Evolutionary conservation across 2,113 vertebrate genomes (phyloP), one percentile per base, ranked within the genome.

Genomic region (Scomber scombrus): DNA sequence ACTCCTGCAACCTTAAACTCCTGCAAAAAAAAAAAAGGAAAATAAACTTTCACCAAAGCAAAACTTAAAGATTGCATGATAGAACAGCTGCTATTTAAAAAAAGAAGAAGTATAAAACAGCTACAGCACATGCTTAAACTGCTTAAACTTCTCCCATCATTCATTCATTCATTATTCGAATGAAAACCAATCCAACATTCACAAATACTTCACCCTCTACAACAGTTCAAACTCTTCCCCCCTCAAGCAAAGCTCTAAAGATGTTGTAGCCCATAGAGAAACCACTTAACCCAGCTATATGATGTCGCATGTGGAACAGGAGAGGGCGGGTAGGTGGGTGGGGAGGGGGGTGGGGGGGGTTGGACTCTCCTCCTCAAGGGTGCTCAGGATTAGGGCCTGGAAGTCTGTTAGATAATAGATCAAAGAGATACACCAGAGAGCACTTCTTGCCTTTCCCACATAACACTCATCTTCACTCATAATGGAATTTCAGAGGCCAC

Each of bases 391-490:
- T 94, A 94, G 83, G 76, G 87, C 84, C 90, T 93, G 92, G 85
- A 94, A 92, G 89, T 90, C 90, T 92, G 88, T 68, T 50, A 92
- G 93, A 95, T 94, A 94, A 95, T 91, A 92, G 93, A 95, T 94
- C 93, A 95, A 94, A 95, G 93, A 88, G 74, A 83, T 73, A 66
- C 80, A 90, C 78, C 87, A 54, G 70, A 88, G 81, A 89, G 83
- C 81, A 81, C 74, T 79, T 80, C 69, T 86, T 87, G 78, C 55
- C 75, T 91, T 91, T 83, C 88, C 80, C 90, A 91, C 90, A 70
- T 69, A 82, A 78, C 31, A 69, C 55, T 85, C 86, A 82, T 86
- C 84, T 84, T 91, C 82, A 87, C 60, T 50, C 77, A 84, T 80
- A 84, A 86, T 75, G 79, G 82, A 85, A 75, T 88, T 87, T 86